Evolutionary conservation across 2,888 invertebrate genomes (phyloP).

Genomic region (Zygaena filipendulae): DNA sequence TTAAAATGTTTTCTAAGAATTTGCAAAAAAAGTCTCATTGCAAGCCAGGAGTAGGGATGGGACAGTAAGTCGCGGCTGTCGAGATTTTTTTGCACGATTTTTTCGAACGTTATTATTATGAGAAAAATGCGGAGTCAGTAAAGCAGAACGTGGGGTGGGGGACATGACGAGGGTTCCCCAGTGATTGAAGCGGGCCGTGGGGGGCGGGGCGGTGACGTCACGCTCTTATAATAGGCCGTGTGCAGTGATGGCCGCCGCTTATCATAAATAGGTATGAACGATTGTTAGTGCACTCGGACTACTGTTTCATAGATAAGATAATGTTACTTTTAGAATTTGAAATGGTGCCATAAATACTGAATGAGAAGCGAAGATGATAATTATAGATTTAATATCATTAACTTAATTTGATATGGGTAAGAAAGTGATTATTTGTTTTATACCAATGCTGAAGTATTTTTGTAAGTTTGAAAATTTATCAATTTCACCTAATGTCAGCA

Average conservation of each 20-base stretch:
- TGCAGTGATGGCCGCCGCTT: conserved; percentile 67
- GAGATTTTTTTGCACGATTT: conserved; percentile 66
- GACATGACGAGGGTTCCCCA: conserved; percentile 66
- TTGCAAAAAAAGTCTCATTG: too few species aligned
- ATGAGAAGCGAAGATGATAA: too few species aligned
- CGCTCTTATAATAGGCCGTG: conserved; percentile 66
- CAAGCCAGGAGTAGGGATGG: conserved; percentile 63
- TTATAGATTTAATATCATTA: too few species aligned
- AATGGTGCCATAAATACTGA: too few species aligned
- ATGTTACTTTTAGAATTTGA: too few species aligned
- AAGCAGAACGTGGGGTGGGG: conserved; percentile 65
- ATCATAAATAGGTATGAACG: conserved; percentile 51
- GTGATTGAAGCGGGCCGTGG: conserved; percentile 63
- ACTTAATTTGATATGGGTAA: too few species aligned
- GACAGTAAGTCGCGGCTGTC: conserved; percentile 55
- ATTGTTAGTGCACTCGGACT: conserved; percentile 47
- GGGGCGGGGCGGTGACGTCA: conserved; percentile 69
- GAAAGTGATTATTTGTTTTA: too few species aligned
- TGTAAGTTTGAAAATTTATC: too few species aligned
- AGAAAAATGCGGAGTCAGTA: conserved; percentile 68
- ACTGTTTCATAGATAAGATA: conserved; percentile 6
- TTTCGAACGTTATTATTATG: conserved; percentile 68
- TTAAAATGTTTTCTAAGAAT: too few species aligned
- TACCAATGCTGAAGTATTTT: too few species aligned
- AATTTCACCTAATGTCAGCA: too few species aligned